A percentile compares a stretch with the other conserved stretches of the same genome.
Conservation (phyloP, 2,113 vertebrate species). For the Microtus pennsylvanicus region DNA sequence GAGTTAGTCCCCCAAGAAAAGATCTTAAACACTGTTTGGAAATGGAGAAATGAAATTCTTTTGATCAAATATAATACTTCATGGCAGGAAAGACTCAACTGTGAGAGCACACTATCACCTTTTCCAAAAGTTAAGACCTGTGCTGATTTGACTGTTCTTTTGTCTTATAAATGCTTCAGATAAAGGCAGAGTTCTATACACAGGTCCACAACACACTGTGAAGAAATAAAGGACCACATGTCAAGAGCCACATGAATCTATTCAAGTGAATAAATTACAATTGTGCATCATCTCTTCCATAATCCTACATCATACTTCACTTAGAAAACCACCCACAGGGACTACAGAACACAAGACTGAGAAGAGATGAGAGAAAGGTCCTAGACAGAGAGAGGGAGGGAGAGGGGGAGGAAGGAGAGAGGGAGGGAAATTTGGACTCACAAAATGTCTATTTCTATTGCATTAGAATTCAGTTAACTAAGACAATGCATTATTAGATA, state of each 20-base stretch:
- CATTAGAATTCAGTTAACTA: slow-evolving; percentile 37
- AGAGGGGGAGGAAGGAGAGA: too few relatives aligned
- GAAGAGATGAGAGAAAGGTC: too few relatives aligned
- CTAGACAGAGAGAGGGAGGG: too few relatives aligned
- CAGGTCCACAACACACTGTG: neutral
- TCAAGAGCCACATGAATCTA: slow-evolving; percentile 7
- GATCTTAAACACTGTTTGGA: neutral
- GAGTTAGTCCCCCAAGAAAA: slow-evolving; percentile 22
- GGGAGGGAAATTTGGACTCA: neutral
- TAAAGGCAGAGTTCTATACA: neutral
- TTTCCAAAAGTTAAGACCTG: slow-evolving; percentile 20
- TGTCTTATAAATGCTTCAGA: slow-evolving; percentile 46
- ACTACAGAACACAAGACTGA: neutral
- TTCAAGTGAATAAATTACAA: neutral
- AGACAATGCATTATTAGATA: neutral
- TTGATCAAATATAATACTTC: neutral
- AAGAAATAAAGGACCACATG: slow-evolving; percentile 6
- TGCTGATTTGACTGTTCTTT: neutral
- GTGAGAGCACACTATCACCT: neutral
- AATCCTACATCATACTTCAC: slow-evolving; percentile 2
- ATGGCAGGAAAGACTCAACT: neutral
- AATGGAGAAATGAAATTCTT: neutral
- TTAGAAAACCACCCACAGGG: neutral
- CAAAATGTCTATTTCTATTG: slow-evolving; percentile 20
- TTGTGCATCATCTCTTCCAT: neutral